These are phyloP conservation scores for Platysteira castanea DNA, from an alignment of 2,113 vertebrate species.

Conservation along the genomic window DNA sequence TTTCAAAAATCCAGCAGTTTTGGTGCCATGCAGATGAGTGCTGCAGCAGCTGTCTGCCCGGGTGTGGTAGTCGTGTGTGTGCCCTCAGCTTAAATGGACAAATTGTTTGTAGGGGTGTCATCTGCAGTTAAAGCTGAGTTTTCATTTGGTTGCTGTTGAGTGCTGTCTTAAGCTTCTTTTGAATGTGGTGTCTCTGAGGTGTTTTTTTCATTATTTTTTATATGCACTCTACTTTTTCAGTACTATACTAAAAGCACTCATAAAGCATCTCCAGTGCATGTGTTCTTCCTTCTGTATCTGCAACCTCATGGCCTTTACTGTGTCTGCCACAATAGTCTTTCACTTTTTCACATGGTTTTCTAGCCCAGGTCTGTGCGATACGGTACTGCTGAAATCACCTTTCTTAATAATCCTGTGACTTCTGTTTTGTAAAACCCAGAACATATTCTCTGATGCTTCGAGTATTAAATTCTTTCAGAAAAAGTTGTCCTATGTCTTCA, in stretches of 20 bases:
- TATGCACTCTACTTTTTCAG: neutral
- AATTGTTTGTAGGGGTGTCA: neutral
- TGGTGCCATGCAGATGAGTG: neutral
- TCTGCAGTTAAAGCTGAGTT: neutral
- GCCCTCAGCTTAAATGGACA: fast-evolving
- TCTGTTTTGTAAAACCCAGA: neutral
- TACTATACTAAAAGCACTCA: neutral
- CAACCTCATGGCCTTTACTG: neutral
- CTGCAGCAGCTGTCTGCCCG: neutral
- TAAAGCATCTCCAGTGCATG: neutral
- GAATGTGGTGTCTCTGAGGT: neutral
- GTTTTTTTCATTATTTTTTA: neutral
- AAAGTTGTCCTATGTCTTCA: neutral
- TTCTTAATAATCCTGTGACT: neutral
- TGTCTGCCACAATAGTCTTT: neutral
- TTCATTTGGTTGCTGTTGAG: neutral
- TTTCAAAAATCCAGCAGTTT: neutral
- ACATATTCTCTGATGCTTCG: neutral
- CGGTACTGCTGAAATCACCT: neutral
- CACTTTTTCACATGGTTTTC: neutral
- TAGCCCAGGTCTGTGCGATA: neutral
- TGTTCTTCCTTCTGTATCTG: neutral
- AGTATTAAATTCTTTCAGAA: neutral
- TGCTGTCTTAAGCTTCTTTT: neutral
- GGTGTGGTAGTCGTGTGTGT: fast-evolving